Evolutionary conservation across 2,888 invertebrate genomes (phyloP), one percentile per base, ranked within the genome.

Genomic region (Drosophila merina): DNA sequence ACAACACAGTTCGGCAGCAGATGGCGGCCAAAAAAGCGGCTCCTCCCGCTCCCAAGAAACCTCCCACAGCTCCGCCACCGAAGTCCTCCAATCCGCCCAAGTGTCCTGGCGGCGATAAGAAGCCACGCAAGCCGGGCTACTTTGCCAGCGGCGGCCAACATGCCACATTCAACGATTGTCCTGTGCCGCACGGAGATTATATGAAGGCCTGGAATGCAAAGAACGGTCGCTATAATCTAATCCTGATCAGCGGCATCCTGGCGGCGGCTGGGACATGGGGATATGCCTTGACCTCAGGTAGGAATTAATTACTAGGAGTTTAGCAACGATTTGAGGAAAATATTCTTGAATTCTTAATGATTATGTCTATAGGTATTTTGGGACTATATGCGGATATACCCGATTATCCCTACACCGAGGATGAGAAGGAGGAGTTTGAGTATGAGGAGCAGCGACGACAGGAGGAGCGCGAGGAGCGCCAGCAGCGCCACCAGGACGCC

Each of bases 321-420:
- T 14, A 14, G 14, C 14, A 1, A 14, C 14, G 14, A 14, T 14
- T 14, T 20, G 20, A 2, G 20, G 20, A 2, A 20, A 1, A 20
- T 20, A 20, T 20, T n/a, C 60, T 42, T 44, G 25, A 10, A 25
- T 10, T 10, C 4, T 9, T 2, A 9, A 44, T 5, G 44, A 12
- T n/a, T n/a, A 36, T 20, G 20, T 44, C 44, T 25, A 5, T 44
- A 25, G 73, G 62, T 6, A 0, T 20, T 0, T 28, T 76, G 5
- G 1, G n/a, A 0, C 4, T 79, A 0, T 49, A 72, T 45, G 48
- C 36, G 12, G 5, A 3, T 4, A 9, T 81, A 3, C 84, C 84
- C 4, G 75, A 79, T 0, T 84, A 84, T 75, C 84, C 84, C 0
- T 84, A 84, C 30, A 83, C 76, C 10, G 81, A 83, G 0, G 75